Evolutionary conservation across 2,797 vertebrate species (phyloP).

Genomic region (Ctenochaetus hawaiiensis): DNA sequence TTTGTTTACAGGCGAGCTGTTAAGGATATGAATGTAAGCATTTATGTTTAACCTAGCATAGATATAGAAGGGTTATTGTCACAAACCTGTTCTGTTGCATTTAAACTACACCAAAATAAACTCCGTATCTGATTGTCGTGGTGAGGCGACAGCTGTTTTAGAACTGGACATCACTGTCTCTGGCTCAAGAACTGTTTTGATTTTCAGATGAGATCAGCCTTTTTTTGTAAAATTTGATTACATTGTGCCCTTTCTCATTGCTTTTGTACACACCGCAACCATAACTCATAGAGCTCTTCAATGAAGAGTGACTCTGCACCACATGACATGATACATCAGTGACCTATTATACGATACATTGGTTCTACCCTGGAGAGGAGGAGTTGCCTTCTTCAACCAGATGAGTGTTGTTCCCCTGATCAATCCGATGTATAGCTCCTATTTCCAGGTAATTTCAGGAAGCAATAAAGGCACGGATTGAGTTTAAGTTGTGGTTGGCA

Average conservation of each 20-base stretch:
- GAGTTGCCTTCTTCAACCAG: conserved; percentile 69
- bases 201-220: conserved; percentile 79
- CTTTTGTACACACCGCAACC: conserved; percentile 80
- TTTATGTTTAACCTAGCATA: conserved; percentile 75
- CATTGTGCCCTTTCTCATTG: conserved; percentile 77
- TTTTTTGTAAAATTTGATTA: conserved; percentile 69
- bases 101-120: conserved; percentile 83
- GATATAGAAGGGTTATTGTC: conserved; percentile 70
- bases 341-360: conserved; percentile 62
- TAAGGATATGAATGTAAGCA: conserved; percentile 82
- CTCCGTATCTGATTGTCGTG: conserved; percentile 72
- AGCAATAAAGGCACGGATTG: conserved; percentile 85
- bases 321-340: conserved; percentile 67
- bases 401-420: conserved; percentile 59
- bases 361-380: conserved; percentile 64
- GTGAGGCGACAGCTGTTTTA: conserved; percentile 74
- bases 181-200: conserved; percentile 89
- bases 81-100: conserved; percentile 74
- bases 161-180: conserved; percentile 82
- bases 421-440: conserved; percentile 70
- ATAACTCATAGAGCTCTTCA: conserved; percentile 79
- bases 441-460: conserved; percentile 84
- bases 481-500: conserved; percentile 63
- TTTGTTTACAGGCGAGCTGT: conserved; percentile 74
- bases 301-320: conserved; percentile 79